phyloP scores from a whole-genome alignment of 2,797 vertebrate species.

The Parauchenoglanis punctatus region DNA sequence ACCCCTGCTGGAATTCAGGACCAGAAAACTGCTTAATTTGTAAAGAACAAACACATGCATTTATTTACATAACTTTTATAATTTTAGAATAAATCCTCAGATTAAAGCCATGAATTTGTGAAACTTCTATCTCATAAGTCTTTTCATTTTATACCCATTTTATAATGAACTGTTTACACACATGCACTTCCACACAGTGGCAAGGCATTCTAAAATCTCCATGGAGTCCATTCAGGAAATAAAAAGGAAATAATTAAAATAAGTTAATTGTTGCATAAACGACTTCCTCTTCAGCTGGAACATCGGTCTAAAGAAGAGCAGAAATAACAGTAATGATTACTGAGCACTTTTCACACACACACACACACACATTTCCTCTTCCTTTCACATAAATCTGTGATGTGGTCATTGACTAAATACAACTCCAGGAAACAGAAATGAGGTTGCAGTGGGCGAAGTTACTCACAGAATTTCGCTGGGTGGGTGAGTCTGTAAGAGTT shows the following conservation, averaged over 20 bases:
- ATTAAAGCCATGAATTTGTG: background rate
- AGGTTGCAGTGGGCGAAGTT: no score
- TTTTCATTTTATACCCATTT: background rate
- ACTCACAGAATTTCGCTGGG: background rate
- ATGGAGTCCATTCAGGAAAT: background rate
- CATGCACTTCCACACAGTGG: background rate
- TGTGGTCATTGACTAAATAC: background rate
- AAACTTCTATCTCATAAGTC: background rate
- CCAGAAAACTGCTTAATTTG: background rate
- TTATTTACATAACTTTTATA: background rate
- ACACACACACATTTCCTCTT: background rate
- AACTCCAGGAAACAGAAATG: background rate
- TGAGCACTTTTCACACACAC: background rate
- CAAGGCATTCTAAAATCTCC: background rate
- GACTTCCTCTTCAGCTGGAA: background rate
- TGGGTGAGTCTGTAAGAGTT: background rate
- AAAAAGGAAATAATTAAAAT: background rate
- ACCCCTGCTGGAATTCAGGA: background rate
- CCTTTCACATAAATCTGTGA: background rate
- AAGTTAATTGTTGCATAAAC: background rate
- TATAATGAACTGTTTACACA: background rate
- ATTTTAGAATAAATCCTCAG: background rate
- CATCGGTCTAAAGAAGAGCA: background rate
- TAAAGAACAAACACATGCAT: background rate
- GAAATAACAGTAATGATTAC: background rate